Evolutionary conservation across 92 coral and sea anemone species (phyloP), one percentile per base, ranked within the genome.

Genomic region (Heteractis magnifica): DNA sequence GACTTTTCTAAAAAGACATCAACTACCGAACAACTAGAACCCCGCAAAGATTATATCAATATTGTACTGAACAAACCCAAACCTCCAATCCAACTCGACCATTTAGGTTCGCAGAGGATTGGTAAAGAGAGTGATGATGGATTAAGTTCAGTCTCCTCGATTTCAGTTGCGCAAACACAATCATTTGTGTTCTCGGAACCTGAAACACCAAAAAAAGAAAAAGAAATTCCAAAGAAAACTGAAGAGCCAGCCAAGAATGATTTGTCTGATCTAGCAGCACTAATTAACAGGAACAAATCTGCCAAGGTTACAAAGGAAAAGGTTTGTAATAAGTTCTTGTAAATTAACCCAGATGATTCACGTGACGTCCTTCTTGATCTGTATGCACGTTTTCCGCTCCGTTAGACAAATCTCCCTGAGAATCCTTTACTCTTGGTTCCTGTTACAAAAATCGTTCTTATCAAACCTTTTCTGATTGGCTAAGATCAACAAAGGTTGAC

Each of bases 191-290:
- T 62, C 26, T 62, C 70, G 70, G 26, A 62, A 23, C 70, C 72
- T 23, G 65, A 68, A 18, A 20, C 73, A 10, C 51, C 82, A 12
- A 80, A 82, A 20, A 78, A 52, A 51, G 78, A 77, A 79, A 89
- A 89, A 59, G 89, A 75, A 14, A 76, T 85, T 65, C 80, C 79
- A 16, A 87, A 85, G 48, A 72, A 86, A 55, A 15, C 85, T 9
- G 72, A 52, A 26, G 83, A 85, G 13, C 87, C 90, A 56, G 83
- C 91, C 53, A 82, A 84, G 76, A 91, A 83, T 51, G 95, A 95
- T 82, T 82, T 95, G 81, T 93, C 98, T 62, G 97, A 90, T 73
- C 79, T 95, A 75, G 91, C 87, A n/a, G 86, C 92, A 3, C 85
- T 93, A 53, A 77, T 89, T n/a, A 79, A 78, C 41, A 91, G 84